These are phyloP conservation scores for Oryctolagus cuniculus DNA, from an alignment of 2,113 vertebrate genomes.

Conservation along the genomic window DNA sequence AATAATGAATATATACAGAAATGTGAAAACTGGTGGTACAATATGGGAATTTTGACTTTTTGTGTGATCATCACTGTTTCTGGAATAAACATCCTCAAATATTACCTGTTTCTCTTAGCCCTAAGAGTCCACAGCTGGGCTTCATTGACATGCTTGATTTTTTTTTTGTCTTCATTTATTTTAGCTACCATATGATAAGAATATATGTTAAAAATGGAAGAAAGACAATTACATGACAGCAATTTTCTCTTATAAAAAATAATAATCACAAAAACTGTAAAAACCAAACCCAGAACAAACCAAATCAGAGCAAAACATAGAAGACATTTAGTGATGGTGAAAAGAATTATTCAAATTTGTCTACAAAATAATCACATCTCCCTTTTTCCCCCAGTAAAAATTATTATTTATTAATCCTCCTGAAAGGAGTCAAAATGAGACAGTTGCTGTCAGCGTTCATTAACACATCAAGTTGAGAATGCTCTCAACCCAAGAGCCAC, in stretches of 20 bases:
- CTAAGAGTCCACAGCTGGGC: neutral
- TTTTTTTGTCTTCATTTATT: neutral
- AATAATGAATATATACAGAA: neutral
- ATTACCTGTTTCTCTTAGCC: neutral
- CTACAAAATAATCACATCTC: slow-evolving; percentile 18
- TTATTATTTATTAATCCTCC: neutral
- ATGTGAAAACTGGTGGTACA: neutral
- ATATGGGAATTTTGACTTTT: neutral
- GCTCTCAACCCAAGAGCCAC: neutral
- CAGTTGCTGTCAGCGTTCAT: neutral
- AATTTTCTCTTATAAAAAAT: neutral
- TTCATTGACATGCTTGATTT: neutral
- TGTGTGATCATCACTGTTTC: neutral
- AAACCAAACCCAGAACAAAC: neutral
- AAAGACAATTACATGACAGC: neutral
- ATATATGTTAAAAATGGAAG: neutral
- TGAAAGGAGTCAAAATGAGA: slow-evolving; percentile 7
- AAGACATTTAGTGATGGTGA: neutral
- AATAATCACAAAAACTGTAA: neutral
- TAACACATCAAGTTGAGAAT: slow-evolving; percentile 37
- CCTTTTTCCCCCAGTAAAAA: neutral
- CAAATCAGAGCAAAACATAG: neutral
- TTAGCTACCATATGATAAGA: neutral
- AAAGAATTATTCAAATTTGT: slow-evolving; percentile 13
- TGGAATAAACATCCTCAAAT: neutral